Evolutionary conservation across 1,140 invertebrate species (phyloP).

Genomic region (Andricus grossulariae): DNA sequence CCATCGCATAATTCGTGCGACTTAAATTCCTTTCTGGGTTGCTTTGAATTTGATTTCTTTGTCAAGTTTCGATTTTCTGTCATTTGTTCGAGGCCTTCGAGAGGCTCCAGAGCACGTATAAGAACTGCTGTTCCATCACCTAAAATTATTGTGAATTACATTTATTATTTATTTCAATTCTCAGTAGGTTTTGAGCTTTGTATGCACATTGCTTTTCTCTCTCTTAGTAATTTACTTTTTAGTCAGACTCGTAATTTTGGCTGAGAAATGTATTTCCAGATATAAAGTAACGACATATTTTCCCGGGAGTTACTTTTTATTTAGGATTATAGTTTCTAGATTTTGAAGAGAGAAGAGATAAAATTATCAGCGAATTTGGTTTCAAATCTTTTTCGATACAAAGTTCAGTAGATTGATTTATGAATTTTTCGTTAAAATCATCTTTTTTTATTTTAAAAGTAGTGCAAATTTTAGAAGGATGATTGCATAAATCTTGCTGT

Average conservation of each 20-base stretch:
- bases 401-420: not conserved
- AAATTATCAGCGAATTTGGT: not conserved
- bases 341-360: not conserved
- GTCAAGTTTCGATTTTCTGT: slow-evolving; percentile 58
- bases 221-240: not conserved
- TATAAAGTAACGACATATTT: not conserved
- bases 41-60: slow-evolving; percentile 53
- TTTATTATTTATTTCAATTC: not conserved
- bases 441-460: slow-evolving; percentile 1
- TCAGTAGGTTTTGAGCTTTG: too few species aligned
- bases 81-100: slow-evolving; percentile 81
- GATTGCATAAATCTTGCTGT: not conserved
- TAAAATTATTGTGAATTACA: slow-evolving; percentile 50
- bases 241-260: not conserved
- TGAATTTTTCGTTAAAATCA: not conserved
- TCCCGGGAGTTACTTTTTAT: not conserved
- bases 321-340: not conserved
- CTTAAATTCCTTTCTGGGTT: slow-evolving; percentile 69
- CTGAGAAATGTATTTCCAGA: not conserved
- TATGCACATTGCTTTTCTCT: too few species aligned
- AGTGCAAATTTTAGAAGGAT: slow-evolving; percentile 1
- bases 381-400: slow-evolving; percentile 8
- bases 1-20: slow-evolving; percentile 83
- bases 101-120: slow-evolving; percentile 83
- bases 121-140: slow-evolving; percentile 82